Percentiles rank a stretch among this genome's conserved stretches.
phyloP scores from a whole-genome alignment of 2,113 vertebrate species.

The Coracopsis vasa region DNA sequence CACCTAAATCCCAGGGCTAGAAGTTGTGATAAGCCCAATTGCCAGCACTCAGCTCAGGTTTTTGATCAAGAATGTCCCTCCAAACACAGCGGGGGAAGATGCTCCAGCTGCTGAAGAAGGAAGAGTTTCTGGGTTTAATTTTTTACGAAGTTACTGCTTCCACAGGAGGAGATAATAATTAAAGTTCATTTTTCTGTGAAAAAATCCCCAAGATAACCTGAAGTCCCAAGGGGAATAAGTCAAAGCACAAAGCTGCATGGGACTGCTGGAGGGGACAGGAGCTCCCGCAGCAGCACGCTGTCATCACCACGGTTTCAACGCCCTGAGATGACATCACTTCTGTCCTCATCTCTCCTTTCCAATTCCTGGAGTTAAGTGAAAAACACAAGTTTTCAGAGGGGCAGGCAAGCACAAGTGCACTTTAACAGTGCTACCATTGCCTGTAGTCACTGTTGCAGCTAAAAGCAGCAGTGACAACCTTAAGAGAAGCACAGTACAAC shows the following conservation, averaged over 20 bases:
- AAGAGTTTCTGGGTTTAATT: neutral
- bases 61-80: neutral
- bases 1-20: neutral
- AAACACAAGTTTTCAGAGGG: neutral
- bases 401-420: neutral
- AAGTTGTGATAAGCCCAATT: neutral
- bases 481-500: neutral
- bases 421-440: neutral
- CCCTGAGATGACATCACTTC: neutral
- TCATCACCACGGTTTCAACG: accelerated
- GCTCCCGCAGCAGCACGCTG: neutral
- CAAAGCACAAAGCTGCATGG: accelerated
- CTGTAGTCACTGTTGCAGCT: neutral
- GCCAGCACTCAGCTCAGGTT: neutral
- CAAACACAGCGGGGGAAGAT: neutral
- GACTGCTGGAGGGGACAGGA: neutral
- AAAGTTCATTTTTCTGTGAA: neutral
- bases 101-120: accelerated
- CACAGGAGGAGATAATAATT: neutral
- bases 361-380: neutral
- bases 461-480: neutral
- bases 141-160: neutral
- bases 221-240: neutral
- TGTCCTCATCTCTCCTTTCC: conserved; percentile 1
- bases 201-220: neutral